Percentiles rank a stretch among this genome's conserved stretches.
Evolutionary conservation across 2,888 invertebrate species (phyloP).

Genomic region (Reticulitermes lucifugus): DNA sequence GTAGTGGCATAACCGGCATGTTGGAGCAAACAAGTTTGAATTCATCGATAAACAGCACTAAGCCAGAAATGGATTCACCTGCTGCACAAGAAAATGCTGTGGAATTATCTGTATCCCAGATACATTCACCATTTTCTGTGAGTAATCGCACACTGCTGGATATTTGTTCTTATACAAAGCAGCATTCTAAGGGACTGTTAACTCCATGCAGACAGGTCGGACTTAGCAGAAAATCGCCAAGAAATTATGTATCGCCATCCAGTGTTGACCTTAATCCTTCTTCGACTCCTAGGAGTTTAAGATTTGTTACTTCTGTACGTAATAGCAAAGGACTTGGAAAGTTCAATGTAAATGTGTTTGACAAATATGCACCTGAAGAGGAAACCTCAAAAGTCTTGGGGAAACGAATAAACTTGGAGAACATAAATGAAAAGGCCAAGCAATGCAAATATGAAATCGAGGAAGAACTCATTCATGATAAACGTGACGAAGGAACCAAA

Average conservation of each 20-base stretch:
- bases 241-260: background rate
- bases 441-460: background rate
- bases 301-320: background rate
- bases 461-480: background rate
- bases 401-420: no score
- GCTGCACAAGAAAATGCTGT: background rate
- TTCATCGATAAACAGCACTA: background rate
- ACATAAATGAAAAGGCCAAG: background rate
- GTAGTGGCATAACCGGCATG: no score
- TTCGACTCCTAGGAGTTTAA: background rate
- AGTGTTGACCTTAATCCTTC: background rate
- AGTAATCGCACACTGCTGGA: background rate
- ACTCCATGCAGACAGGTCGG: conserved; percentile 32
- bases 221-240: conserved; percentile 11
- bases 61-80: background rate
- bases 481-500: no score
- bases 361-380: no score
- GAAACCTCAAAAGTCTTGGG: no score
- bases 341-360: no score
- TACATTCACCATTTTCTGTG: background rate
- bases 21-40: no score
- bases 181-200: background rate
- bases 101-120: background rate
- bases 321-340: no score
- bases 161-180: background rate